Evolutionary conservation across 2,113 vertebrate species (phyloP), one percentile per base, ranked within the genome.

Genomic region (Limnothrissa miodon): DNA sequence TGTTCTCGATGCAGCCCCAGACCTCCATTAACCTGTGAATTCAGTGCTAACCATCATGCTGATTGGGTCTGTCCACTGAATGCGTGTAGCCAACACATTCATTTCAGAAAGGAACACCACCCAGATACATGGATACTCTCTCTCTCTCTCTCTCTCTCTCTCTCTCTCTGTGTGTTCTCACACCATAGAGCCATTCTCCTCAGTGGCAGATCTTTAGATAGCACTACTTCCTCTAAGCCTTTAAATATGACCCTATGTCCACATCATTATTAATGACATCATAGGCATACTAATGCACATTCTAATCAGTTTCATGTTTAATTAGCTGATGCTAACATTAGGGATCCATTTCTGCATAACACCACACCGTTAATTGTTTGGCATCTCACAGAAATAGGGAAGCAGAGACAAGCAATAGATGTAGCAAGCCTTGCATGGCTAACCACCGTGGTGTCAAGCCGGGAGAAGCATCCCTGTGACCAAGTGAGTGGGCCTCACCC

Each of bases 11-110:
- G 83, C 74, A 82, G 45, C 25, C 79, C 33, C 45, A 84, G 85
- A 82, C 85, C 85, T 84, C 85, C 79, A 84, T 86, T 84, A 86
- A 81, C 85, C 82, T 79, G 25, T 15, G 33, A 15, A 11, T 62
- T 82, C 51, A 23, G 46, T 23, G 80, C 80, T 86, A 79, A 82
- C 80, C 84, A 78, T 53, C 79, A 84, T 78, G 80, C 85, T 86
- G 85, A 86, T 86, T 86, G 85, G 80, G 78, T 82, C 74, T 84
- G 85, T 84, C 44, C 36, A 83, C 85, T 84, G 74, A 84, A 70
- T 70, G 82, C 83, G 56, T 39, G 45, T 79, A 80, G 81, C 84
- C 46, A 48, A 70, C 53, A 44, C 45, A 10, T 39, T 80, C 42
- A 80, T 59, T 82, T 80, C 23, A 62, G 59, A 62, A 62, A 62